Base-by-base conservation (phyloP, 2,797 vertebrate species). In the Phrynocephalus guinanensis region DNA sequence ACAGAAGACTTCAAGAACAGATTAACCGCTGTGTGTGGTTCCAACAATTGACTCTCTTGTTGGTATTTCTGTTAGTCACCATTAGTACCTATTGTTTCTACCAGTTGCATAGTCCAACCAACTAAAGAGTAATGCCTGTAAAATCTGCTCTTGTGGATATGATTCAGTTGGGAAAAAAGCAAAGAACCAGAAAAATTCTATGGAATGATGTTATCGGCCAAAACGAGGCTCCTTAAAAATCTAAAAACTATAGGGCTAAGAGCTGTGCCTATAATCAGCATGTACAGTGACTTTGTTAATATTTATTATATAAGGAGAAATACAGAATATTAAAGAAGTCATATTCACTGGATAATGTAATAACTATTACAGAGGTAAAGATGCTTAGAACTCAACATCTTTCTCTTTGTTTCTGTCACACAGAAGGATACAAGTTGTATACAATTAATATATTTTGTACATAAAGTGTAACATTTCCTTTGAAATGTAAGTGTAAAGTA, bases 21-120 rank as follows among this genome's bases (percentile, higher is more conserved):
- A 94, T 99, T 94, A 97, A 98, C 72, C 90, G 66, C 48, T 98
- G 97, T 95, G 91, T 99, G 90, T 98, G 98, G 98, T 94, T 98
- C 84, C 98, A 99, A 95, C 98, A 98, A 94, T 95, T 99, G 89
- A 97, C 98, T 8, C 84, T 97, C 18, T 94, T 94, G 86, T 90
- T 99, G 94, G 96, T 97, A 68, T 86, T 97, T 83, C 70, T 98
- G 30, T 97, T 97, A 38, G 79, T 98, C 95, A 94, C 95, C 89
- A 92, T 98, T 84, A 96, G 96, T 95, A 95, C 97, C 88, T 97
- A 96, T 94, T 96, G 95, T 86, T 95, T 98, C 85, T 97, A 96
- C 95, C 89, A 96, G 77, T 88, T 96, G 0, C 95, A 91, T 24
- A 91, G 86, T 89, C 95, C 93, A 92, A 91, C 91, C 86, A 89